Evolutionary conservation across 2,888 invertebrate species (phyloP), one percentile per base, ranked within the genome.

Genomic region (Machimus atricapillus): DNA sequence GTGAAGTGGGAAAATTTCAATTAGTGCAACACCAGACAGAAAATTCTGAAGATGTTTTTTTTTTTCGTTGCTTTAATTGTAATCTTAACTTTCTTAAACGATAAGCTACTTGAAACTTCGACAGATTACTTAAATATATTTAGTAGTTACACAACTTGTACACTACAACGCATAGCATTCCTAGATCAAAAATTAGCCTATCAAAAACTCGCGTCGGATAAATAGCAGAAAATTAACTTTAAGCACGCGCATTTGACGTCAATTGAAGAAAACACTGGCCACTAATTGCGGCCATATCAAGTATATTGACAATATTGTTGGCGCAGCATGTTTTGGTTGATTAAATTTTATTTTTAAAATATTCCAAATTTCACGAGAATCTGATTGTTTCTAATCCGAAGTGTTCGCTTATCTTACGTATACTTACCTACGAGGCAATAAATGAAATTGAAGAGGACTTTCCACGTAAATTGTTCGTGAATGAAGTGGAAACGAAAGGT

Each of bases 321-420:
- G 52, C 27, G 31, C 79, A 27, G 7, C 27, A n/a, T 79, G 79
- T 79, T 79, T 79, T 46, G 52, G 52, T 79, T 79, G 79, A 79
- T 79, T 79, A 79, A 79, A 46, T 52, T 78, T 66, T 31, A 79
- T 79, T 79, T 79, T 79, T 52, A 79, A 79, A 46, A 52, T 27
- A 79, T 79, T 23, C 27, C 31, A 43, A 78, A 76, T 7, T 76
- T 76, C 40, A 66, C 27, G 12, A 37, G 76, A 40, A 76, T 76
- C 34, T 40, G 76, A 76, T 78, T 78, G 40, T 78, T 19, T 78
- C 37, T 66, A 66, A 66, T 66, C 66, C 66, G 19, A 66, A 66
- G 66, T 66, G 23, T 23, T 66, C 66, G 66, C 66, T 66, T 66
- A 66, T 66, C 66, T 66, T 12, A 4, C 43, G 9, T 27, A n/a